phyloP scores from a whole-genome alignment of 2,888 invertebrate genomes.

The Eledona agricola region DNA sequence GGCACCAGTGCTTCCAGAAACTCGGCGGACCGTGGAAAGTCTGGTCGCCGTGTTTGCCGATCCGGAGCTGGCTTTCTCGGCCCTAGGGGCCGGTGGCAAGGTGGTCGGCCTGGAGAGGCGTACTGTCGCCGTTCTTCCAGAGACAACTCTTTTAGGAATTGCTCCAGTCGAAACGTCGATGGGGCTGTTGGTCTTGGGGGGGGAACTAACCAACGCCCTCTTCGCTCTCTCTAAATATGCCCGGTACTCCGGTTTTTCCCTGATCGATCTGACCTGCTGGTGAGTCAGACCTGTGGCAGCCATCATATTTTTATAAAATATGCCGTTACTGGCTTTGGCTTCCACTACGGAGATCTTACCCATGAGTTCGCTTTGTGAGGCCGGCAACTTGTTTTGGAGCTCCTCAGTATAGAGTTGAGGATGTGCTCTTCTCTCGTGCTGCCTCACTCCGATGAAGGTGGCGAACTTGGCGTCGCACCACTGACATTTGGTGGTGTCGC shows the following conservation, averaged over 20 bases:
- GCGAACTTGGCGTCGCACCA: conserved; percentile 9
- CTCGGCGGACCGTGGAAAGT: too few relatives aligned
- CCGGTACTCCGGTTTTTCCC: conserved; percentile 21
- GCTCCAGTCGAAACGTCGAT: too few relatives aligned
- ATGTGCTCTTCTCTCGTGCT: conserved; percentile 20
- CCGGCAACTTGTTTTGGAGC: conserved; percentile 3
- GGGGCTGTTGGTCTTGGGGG: not conserved
- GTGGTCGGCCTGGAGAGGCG: not conserved
- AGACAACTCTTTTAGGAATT: too few relatives aligned
- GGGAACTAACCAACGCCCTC: not conserved
- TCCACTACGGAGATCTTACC: conserved; percentile 22
- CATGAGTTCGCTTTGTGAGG: conserved; percentile 10
- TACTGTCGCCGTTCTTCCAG: not conserved
- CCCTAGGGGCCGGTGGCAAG: too few relatives aligned
- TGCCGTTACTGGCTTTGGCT: conserved; percentile 1
- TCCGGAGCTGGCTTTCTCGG: too few relatives aligned
- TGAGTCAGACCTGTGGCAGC: conserved; percentile 25
- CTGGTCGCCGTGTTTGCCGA: too few relatives aligned
- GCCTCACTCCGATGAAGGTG: conserved; percentile 9
- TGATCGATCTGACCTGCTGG: conserved; percentile 24
- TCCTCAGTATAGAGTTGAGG: conserved; percentile 3
- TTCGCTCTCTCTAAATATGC: conserved; percentile 11
- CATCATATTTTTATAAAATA: conserved; percentile 16
- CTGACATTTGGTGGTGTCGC: conserved; percentile 1
- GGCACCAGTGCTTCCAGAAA: too few relatives aligned